Base-by-base conservation (phyloP, 2,113 vertebrate genomes). In the Gallinago media region DNA sequence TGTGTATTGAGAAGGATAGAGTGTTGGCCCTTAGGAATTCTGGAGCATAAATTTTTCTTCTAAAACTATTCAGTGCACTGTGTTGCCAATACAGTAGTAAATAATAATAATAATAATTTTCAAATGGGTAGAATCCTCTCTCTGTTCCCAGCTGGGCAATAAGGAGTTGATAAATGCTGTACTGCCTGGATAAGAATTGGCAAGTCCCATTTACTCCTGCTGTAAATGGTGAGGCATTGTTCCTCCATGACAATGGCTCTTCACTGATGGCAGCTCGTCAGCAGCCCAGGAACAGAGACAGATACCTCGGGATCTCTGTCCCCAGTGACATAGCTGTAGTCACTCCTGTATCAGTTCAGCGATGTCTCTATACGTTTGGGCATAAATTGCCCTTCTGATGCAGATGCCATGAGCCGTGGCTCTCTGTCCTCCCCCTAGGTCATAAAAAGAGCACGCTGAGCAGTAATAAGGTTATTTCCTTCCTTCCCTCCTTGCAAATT, bases 81-180 rank as follows among this genome's bases (percentile, higher is more conserved):
- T 91, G 89, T 89, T 96, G 91, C 89, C 95, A 78, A 94, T 96
- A 95, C 19, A 84, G 80, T 52, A 84, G 91, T 95, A 95, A 96
- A 95, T 95, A 95, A 96, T 96, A 94, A 93, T 92, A 93, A 95
- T 92, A 93, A 95, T 96, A 96, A 96, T 95, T 96, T 97, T 89
- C 52, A 89, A 94, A 97, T 95, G 89, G 73, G 52, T 87, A 87
- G 91, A 89, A 96, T 96, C 89, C 65, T 91, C 15, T 88, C 80
- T 65, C 91, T 74, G 52, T 89, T 97, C 94, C 89, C 91, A 94
- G 38, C 52, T 92, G 96, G 56, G 80, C 89, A 91, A 74, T 96
- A 91, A 95, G 89, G 61, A 89, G 65, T 67, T 96, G 93, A 96
- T 94, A 86, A 96, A 95, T 95, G 86, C 76, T 91, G 29, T 71